Percentiles rank a stretch among this genome's conserved stretches.
phyloP scores from a whole-genome alignment of 1,140 invertebrate species.

The Drosophila pseudoananassae region DNA sequence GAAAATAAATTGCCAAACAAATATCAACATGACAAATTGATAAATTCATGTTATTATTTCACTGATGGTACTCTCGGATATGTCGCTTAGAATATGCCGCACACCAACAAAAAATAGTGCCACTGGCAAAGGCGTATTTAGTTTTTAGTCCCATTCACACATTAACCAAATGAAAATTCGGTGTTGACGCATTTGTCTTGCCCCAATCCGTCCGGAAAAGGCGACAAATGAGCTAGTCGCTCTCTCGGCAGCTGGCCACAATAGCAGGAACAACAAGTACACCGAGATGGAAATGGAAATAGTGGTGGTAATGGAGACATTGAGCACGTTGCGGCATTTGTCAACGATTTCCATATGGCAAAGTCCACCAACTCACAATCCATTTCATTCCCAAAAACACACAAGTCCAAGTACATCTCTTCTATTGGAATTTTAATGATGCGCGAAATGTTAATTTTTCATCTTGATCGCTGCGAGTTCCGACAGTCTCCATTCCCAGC shows the following conservation, averaged over 20 bases:
- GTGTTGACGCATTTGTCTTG: constrained; percentile 82
- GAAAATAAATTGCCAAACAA: constrained; percentile 83
- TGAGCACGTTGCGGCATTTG: constrained; percentile 78
- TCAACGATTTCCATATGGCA: constrained; percentile 72
- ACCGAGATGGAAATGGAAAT: constrained; percentile 38
- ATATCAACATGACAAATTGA: constrained; percentile 83
- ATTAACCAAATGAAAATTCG: constrained; percentile 83
- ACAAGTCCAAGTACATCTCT: constrained; percentile 14
- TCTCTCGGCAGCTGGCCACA: constrained; percentile 64
- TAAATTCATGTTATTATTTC: constrained; percentile 83
- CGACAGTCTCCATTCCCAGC: constrained; percentile 34
- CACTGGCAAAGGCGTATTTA: constrained; percentile 19
- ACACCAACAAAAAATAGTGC: constrained; percentile 17
- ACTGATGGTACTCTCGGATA: constrained; percentile 47
- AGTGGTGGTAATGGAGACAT: constrained; percentile 62
- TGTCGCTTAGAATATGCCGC: constrained; percentile 18
- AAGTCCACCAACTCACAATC: not conserved
- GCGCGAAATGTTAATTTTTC: constrained; percentile 81
- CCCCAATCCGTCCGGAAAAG: constrained; percentile 52
- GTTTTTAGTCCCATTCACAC: constrained; percentile 73
- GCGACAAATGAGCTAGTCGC: constrained; percentile 72
- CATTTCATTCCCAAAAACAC: constrained; percentile 5
- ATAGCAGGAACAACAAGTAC: constrained; percentile 46
- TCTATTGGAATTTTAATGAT: constrained; percentile 78
- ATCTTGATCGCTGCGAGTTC: constrained; percentile 57